Evolutionary conservation across 1,140 invertebrate species (phyloP).

Genomic region (Drosophila yakuba): DNA sequence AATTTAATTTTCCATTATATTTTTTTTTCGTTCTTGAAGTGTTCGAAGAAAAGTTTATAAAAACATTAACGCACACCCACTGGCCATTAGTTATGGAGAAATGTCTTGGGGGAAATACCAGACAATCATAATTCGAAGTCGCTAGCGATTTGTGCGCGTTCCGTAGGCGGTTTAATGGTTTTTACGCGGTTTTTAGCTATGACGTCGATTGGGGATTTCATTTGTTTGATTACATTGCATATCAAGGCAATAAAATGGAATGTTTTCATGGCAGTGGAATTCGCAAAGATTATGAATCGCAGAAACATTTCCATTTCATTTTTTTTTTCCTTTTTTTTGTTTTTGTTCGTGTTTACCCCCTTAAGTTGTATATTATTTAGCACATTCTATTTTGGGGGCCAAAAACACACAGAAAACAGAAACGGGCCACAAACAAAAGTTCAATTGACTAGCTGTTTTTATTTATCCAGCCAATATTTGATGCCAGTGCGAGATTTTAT

Average conservation of each 20-base stretch:
- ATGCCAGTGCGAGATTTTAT: constrained; percentile 30
- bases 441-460: constrained; percentile 58
- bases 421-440: constrained; percentile 39
- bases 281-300: constrained; percentile 49
- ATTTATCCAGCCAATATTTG: constrained; percentile 42
- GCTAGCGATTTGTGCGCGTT: constrained; percentile 49
- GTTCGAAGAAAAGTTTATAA: constrained; percentile 67
- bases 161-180: constrained; percentile 28
- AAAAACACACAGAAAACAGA: constrained; percentile 13
- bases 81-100: constrained; percentile 26
- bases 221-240: constrained; percentile 38
- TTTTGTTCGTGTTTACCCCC: not conserved
- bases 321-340: constrained; percentile 17
- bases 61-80: constrained; percentile 43
- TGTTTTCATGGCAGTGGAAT: constrained; percentile 38
- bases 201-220: constrained; percentile 41
- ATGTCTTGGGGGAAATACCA: constrained; percentile 50
- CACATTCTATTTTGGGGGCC: constrained; percentile 58
- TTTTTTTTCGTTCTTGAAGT: constrained; percentile 17
- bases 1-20: constrained; percentile 8
- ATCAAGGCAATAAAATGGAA: constrained; percentile 41
- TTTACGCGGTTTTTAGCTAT: constrained; percentile 22
- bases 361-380: constrained; percentile 48
- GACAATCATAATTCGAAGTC: constrained; percentile 47
- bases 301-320: constrained; percentile 52